Conservation (phyloP, 1,140 invertebrate species). For the Aphelinus certus region DNA sequence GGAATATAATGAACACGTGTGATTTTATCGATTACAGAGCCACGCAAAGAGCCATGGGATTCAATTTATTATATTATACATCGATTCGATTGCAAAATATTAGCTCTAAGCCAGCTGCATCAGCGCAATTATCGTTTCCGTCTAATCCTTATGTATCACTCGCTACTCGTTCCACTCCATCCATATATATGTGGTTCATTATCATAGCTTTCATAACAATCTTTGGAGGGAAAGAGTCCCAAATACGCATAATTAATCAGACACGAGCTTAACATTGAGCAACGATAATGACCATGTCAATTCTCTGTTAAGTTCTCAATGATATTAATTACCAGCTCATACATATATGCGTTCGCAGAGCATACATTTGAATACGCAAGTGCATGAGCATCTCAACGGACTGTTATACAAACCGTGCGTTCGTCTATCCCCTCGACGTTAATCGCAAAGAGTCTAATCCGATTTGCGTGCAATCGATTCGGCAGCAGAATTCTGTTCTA, state of each 20-base stretch:
- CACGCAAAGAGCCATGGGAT: too few species aligned
- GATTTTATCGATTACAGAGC: too few species aligned
- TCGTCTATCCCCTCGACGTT: not conserved
- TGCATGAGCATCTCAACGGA: not conserved
- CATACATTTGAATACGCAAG: not conserved
- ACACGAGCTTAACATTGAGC: too few species aligned
- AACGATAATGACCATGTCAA: conserved; percentile 8
- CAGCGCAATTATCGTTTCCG: not conserved
- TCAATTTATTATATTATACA: not conserved
- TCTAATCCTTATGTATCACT: not conserved
- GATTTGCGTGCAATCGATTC: conserved; percentile 36
- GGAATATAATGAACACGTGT: too few species aligned
- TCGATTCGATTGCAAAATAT: not conserved
- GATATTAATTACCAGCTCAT: not conserved
- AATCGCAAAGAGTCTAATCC: conserved; percentile 24
- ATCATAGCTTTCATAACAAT: not conserved
- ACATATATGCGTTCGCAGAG: too few species aligned
- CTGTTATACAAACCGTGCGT: not conserved
- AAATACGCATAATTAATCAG: not conserved
- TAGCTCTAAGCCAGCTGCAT: not conserved
- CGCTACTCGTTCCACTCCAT: not conserved
- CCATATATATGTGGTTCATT: not conserved
- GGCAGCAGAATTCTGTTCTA: not conserved
- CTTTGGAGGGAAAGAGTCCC: not conserved
- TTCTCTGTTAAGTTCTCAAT: not conserved